Base-by-base conservation (phyloP, 2,888 invertebrate genomes). In the Trimorus sp. region DNA sequence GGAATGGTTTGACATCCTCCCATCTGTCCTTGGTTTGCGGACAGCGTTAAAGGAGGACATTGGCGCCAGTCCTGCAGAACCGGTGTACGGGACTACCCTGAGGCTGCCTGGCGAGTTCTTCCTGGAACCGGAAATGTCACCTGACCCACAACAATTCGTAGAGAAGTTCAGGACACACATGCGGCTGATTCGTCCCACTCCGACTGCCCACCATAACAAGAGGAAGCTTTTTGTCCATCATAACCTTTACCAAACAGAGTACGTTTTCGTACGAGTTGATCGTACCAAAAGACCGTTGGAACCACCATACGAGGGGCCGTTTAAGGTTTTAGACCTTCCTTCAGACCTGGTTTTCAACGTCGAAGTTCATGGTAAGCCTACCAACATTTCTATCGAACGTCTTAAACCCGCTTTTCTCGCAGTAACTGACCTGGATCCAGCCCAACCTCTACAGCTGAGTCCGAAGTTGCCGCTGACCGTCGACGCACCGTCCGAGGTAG, bases 41-140 rank as follows among this genome's bases (percentile, higher is more conserved):
- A 65, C 83, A n/a, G 85, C 87, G 1, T 87, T 87, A 37, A 70
- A 84, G 1, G 85, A 87, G 0, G 91, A 91, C 15, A 77, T 90
- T 4, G 26, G 68, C 16, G 54, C 84, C 4, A 84, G 87, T 0
- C n/a, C 85, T 15, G 88, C 88, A 0, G 87, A 88, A 56, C 45
- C 87, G 0, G 85, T 86, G 0, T 87, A 85, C 53, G 86, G 87
- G 7, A 84, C 86, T 12, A 77, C 86, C 0, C 62, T 87, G 7
- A 51, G 62, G 16, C 6, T 84, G 1, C 82, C 79, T 1, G 78
- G 79, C 0, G 62, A 82, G 16, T 84, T 84, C 38, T 73, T 80
- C 5, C 4, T 26, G 4, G 26, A 26, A 26, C 26, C 26, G 4
- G 26, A 26, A 3, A 26, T 26, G 26, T 4, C 26, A 26, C 26